Percentiles rank a stretch among this genome's conserved stretches.
Conservation (phyloP, 2,113 vertebrate species). For the Notechis scutatus region DNA sequence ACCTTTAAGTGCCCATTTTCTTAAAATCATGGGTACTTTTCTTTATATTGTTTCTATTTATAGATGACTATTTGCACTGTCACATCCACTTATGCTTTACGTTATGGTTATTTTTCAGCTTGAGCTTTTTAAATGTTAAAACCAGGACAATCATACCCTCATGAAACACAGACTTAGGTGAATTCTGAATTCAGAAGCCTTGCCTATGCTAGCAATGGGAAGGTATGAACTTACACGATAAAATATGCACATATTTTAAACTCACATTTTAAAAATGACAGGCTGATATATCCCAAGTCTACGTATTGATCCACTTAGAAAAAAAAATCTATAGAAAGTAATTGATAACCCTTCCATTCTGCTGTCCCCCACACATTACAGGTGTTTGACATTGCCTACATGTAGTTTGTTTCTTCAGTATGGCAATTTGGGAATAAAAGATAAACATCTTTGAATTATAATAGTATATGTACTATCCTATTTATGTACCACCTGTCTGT, state of each 20-base stretch:
- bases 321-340: not conserved
- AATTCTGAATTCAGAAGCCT: not conserved
- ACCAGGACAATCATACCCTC: not conserved
- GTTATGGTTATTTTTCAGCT: not conserved
- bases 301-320: not conserved
- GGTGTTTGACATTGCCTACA: not conserved
- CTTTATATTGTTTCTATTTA: not conserved
- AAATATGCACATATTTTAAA: not conserved
- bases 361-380: not conserved
- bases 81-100: constrained; percentile 1
- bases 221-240: not conserved
- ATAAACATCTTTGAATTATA: not conserved
- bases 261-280: not conserved
- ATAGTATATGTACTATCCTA: not conserved
- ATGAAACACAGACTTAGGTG: not conserved
- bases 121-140: constrained; percentile 10
- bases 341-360: not conserved
- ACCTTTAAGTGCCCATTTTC: not conserved
- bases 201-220: not conserved
- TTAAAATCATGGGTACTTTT: not conserved
- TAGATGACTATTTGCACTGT: not conserved
- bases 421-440: not conserved
- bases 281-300: not conserved
- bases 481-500: not conserved
- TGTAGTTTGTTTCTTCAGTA: not conserved